Percentiles rank a stretch among this genome's conserved stretches.
phyloP scores from a whole-genome alignment of 2,113 vertebrate species.

The Nesoenas mayeri region DNA sequence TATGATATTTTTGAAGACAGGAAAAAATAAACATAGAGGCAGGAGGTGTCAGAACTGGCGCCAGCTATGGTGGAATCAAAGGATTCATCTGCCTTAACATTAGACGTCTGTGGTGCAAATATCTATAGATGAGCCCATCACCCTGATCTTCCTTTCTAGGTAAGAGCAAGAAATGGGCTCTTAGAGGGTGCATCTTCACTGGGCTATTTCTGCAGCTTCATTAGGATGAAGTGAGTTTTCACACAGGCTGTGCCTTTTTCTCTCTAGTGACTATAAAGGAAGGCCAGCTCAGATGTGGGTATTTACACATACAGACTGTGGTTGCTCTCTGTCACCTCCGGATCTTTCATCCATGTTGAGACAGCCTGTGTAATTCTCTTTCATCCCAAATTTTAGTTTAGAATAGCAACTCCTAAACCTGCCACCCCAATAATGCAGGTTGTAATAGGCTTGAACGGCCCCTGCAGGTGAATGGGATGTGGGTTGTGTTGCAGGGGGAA shows the following conservation, averaged over 20 bases:
- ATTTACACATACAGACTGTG: neutral
- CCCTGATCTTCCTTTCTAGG: neutral
- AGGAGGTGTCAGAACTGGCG: neutral
- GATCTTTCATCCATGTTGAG: neutral
- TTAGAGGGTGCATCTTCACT: neutral
- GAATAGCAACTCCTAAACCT: neutral
- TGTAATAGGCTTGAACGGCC: neutral
- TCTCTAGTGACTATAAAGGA: neutral
- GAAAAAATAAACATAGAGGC: neutral
- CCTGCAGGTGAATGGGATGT: neutral
- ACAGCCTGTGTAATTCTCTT: neutral
- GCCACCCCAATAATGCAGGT: neutral
- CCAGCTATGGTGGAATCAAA: slow-evolving; percentile 23
- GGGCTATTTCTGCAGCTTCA: neutral
- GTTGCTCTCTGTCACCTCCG: neutral
- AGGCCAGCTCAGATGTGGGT: neutral
- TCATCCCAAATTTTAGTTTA: neutral
- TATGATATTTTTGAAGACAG: neutral
- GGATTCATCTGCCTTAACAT: slow-evolving; percentile 8
- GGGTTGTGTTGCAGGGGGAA: neutral
- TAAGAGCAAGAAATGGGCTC: neutral
- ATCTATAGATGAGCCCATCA: neutral
- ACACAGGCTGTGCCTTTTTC: neutral
- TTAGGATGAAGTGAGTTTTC: neutral
- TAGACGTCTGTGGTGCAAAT: slow-evolving; percentile 1